Conservation (phyloP, 2,797 vertebrate genomes). For the Xenopus petersii region DNA sequence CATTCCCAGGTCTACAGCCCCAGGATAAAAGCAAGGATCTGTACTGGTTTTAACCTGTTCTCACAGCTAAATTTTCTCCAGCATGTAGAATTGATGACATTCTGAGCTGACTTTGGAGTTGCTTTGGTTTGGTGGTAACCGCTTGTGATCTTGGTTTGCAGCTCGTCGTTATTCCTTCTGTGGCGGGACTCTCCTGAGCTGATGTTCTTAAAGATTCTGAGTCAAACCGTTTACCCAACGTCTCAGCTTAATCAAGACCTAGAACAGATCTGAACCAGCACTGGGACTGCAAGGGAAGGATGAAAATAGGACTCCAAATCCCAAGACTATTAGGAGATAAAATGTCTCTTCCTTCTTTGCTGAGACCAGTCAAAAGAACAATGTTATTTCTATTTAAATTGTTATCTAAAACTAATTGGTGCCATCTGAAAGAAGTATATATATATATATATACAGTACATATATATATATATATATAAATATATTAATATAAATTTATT, state of each 20-base stretch:
- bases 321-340: constrained; percentile 49
- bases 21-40: constrained; percentile 97
- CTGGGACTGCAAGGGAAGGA: constrained; percentile 51
- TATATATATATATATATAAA: constrained; percentile 40
- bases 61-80: constrained; percentile 65
- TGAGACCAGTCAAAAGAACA: background rate
- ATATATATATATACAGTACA: no score
- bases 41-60: constrained; percentile 88
- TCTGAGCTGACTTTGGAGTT: constrained; percentile 61
- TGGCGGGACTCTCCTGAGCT: constrained; percentile 86
- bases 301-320: constrained; percentile 54
- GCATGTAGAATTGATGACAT: constrained; percentile 62
- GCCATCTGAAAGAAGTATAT: constrained; percentile 26
- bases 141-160: constrained; percentile 94
- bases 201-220: constrained; percentile 62
- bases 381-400: constrained; percentile 43
- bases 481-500: constrained; percentile 50
- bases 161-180: constrained; percentile 86
- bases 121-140: constrained; percentile 78
- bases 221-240: constrained; percentile 54
- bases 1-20: constrained; percentile 88
- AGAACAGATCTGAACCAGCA: constrained; percentile 53
- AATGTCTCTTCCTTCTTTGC: constrained; percentile 14
- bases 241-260: constrained; percentile 36
- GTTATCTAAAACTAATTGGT: constrained; percentile 19